A percentile compares a stretch with the other conserved stretches of the same genome.
These are phyloP conservation scores for Pedionomus torquatus DNA, from an alignment of 2,113 vertebrate genomes.

Conservation along the genomic window DNA sequence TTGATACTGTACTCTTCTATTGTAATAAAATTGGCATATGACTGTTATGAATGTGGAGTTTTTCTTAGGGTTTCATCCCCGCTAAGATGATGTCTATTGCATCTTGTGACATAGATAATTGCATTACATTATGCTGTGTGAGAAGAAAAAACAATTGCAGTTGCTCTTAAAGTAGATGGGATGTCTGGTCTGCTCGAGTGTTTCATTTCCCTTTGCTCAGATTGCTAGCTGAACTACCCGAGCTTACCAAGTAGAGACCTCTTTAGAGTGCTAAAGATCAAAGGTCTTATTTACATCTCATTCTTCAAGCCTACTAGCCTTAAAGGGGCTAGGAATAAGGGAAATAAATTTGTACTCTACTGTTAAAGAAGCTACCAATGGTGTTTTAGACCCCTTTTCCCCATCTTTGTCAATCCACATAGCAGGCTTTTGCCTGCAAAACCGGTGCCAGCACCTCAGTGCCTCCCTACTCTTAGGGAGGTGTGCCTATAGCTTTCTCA, in stretches of 20 bases:
- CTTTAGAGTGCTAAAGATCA: background rate
- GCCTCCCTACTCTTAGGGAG: background rate
- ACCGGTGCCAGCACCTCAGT: too few species aligned
- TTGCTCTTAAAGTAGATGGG: background rate
- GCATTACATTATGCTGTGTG: background rate
- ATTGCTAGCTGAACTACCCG: background rate
- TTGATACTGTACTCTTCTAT: slow-evolving; percentile 16
- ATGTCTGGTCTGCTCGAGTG: background rate
- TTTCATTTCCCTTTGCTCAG: background rate
- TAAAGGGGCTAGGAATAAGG: background rate
- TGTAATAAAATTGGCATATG: background rate
- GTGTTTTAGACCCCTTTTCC: background rate
- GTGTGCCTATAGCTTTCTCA: background rate
- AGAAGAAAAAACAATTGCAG: background rate
- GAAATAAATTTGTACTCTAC: background rate
- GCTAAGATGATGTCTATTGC: background rate
- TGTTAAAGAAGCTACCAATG: background rate
- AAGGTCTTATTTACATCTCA: background rate
- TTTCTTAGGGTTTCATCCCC: background rate
- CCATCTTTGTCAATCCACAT: background rate
- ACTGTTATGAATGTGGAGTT: background rate
- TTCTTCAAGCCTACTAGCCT: background rate
- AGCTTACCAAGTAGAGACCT: background rate
- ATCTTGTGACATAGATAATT: background rate
- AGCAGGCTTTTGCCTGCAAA: background rate